These are phyloP conservation scores for Nasonia oneida DNA, from an alignment of 2,888 invertebrate genomes.

Conservation along the genomic window DNA sequence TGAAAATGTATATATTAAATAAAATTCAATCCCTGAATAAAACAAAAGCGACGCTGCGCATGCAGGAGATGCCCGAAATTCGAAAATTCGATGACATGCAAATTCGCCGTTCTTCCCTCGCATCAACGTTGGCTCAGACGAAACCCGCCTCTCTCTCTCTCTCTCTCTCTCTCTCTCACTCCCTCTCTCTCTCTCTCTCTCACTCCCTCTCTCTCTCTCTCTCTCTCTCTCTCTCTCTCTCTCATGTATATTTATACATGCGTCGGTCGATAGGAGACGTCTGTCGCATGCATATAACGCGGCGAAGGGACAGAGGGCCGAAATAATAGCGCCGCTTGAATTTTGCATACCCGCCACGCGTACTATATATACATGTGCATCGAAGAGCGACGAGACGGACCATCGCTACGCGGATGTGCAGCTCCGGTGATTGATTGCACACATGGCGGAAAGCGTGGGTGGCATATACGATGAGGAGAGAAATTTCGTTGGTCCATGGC, in stretches of 20 bases:
- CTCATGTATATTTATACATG: conserved; percentile 42
- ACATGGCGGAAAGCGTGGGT: not conserved
- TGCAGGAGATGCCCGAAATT: too few relatives aligned
- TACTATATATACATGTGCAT: not conserved
- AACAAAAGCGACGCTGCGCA: too few relatives aligned
- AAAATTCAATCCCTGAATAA: too few relatives aligned
- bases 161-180: too few relatives aligned
- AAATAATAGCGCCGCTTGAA: conserved; percentile 16
- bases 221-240: conserved; percentile 5
- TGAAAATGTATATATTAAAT: too few relatives aligned
- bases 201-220: not conserved
- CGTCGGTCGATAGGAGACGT: conserved; percentile 72
- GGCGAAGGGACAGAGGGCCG: not conserved
- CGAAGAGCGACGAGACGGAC: not conserved
- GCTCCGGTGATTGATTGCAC: conserved; percentile 36
- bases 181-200: not conserved
- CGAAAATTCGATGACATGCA: too few relatives aligned
- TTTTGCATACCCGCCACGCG: not conserved
- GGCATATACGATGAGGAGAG: not conserved
- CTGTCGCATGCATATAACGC: not conserved
- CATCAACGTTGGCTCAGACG: not conserved
- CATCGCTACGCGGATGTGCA: conserved; percentile 8
- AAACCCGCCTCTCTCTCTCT: not conserved
- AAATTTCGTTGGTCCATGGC: too few relatives aligned
- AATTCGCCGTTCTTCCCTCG: not conserved